Percentiles rank a stretch among this genome's conserved stretches.
phyloP scores from a whole-genome alignment of 2,797 vertebrate genomes.

The Callimico goeldii region DNA sequence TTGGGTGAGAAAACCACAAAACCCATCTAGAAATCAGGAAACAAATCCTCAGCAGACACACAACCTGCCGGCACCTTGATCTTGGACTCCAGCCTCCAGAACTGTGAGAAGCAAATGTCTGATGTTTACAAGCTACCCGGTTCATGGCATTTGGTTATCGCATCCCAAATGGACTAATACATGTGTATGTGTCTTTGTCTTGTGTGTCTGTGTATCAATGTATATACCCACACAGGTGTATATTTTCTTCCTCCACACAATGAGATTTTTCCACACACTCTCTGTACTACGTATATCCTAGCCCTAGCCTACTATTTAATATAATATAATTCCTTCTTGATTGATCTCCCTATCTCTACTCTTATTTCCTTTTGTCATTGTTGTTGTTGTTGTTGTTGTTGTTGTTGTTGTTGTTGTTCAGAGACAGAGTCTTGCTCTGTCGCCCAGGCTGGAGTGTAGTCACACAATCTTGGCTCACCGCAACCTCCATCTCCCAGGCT shows the following conservation, averaged over 20 bases:
- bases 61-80: background rate
- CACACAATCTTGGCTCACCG: too few relatives aligned
- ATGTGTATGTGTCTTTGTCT: background rate
- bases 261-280: background rate
- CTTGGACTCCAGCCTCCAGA: background rate
- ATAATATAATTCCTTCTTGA: background rate
- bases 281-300: background rate
- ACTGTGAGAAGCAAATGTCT: background rate
- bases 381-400: too few relatives aligned
- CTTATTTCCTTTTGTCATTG: background rate
- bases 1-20: background rate
- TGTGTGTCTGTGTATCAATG: background rate
- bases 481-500: background rate
- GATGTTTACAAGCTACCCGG: background rate
- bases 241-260: background rate
- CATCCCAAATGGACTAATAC: background rate
- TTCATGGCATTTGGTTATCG: background rate
- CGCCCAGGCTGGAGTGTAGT: background rate
- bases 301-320: background rate
- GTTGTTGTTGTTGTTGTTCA: too few relatives aligned
- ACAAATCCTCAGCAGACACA: background rate
- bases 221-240: rapidly evolving
- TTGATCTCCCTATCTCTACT: background rate
- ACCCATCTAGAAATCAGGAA: background rate
- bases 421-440: background rate